Conservation (phyloP, 2,797 vertebrate genomes). For the Enteromius mattozi region DNA sequence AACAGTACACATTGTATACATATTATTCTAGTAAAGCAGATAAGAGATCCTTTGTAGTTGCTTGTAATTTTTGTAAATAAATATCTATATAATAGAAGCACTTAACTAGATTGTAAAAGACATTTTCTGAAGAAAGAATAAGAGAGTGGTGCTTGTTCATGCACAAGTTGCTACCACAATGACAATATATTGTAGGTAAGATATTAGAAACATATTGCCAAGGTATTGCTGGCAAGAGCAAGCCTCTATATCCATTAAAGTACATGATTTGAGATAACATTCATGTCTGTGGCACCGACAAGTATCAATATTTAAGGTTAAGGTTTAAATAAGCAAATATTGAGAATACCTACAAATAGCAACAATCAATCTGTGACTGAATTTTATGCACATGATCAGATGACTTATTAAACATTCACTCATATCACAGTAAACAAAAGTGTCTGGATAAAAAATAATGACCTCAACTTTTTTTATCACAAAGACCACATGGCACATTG, state of each 20-base stretch:
- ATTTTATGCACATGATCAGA: conserved; percentile 1
- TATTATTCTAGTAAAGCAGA: background rate
- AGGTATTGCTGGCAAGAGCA: background rate
- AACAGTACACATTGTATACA: background rate
- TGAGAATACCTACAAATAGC: background rate
- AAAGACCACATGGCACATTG: conserved; percentile 29
- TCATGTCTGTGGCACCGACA: background rate
- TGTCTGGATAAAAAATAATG: conserved; percentile 26
- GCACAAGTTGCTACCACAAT: background rate
- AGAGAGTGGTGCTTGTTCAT: background rate
- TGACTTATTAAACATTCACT: background rate
- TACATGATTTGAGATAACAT: background rate
- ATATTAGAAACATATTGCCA: background rate
- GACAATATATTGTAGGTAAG: background rate
- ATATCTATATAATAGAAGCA: background rate
- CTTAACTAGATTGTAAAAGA: background rate
- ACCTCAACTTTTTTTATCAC: conserved; percentile 21
- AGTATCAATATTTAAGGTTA: background rate
- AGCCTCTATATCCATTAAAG: background rate
- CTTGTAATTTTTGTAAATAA: background rate
- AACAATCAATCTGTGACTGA: background rate
- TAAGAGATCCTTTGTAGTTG: background rate
- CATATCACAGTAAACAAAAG: background rate
- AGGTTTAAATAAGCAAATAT: background rate
- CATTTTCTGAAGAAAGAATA: background rate